Base-by-base conservation (phyloP, 2,113 vertebrate genomes). In the Hippocampus barbouri region DNA sequence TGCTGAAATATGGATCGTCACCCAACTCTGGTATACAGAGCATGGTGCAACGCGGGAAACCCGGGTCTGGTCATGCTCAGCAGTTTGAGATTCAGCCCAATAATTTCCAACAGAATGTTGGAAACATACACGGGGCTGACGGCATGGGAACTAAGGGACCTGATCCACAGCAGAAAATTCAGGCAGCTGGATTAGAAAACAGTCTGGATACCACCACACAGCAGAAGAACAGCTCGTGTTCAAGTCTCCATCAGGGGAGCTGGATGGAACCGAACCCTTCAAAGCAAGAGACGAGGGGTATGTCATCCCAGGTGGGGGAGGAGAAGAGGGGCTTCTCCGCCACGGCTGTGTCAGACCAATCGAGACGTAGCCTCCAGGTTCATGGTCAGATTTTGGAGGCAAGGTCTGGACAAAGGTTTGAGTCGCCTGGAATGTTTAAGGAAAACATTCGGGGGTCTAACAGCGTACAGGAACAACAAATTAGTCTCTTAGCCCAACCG, bases 251-350 rank as follows among this genome's bases (percentile, higher is more conserved):
- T 59, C 93, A 94, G 72, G 82, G 89, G 54, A 89, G 87, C 51
- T 98, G 95, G 95, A 94, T 91, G 76, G 93, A 95, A 76, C 72
- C 92, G 67, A 92, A 92, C 84, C 86, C 92, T 70, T 86, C 89
- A 68, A 84, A 23, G 65, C 83, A 77, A 60, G 64, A 77, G n/a
- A 70, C 82, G 83, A 66, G 79, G 70, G 78, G 87, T 85, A 27
- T 75, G 76, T 68, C 79, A 70, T 70, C 83, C 70, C 79, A 86
- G 87, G 56, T 77, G 82, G 49, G 87, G 89, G 5, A 93, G 91
- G 43, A 66, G 47, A 89, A 92, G 83, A 80, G 79, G 0, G 87
- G 90, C 73, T 93, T 86, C 86, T 88, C 80, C 87, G 76, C 83
- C 65, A 93, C 89, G 68, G 60, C 88, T 80, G 86, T 88, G 78